Evolutionary conservation across 92 coral and sea anemone species (phyloP).

Genomic region (Actinernus sp.): DNA sequence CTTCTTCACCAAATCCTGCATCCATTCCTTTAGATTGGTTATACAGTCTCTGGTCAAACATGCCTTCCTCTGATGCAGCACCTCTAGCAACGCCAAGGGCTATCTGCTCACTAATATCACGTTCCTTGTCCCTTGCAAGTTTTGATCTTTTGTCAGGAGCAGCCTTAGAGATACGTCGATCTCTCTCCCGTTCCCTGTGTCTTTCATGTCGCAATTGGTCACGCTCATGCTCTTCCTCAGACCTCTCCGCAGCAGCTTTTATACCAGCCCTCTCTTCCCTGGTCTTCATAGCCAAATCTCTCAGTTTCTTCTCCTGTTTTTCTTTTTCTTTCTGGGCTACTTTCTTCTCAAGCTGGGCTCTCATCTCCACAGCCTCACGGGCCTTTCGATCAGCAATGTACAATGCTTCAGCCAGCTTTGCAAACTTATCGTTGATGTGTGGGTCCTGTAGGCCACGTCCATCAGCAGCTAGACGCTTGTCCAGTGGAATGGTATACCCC

Average conservation of each 20-base stretch:
- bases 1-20: conserved; percentile 98
- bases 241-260: conserved; percentile 72
- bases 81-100: conserved; percentile 95
- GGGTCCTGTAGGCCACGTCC: conserved; percentile 99
- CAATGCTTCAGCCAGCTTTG: conserved; percentile 97
- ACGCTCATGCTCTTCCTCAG: conserved; percentile 89
- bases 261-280: conserved; percentile 96
- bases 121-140: conserved; percentile 96
- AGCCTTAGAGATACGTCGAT: conserved; percentile 92
- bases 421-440: conserved; percentile 98
- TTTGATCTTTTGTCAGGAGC: conserved; percentile 98
- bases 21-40: conserved; percentile 98
- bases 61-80: conserved; percentile 89
- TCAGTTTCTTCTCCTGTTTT: conserved; percentile 87
- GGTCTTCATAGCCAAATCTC: conserved; percentile 88
- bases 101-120: conserved; percentile 98
- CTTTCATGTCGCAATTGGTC: conserved; percentile 95
- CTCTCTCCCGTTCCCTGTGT: conserved; percentile 97
- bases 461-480: conserved; percentile 97
- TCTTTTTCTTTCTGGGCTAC: conserved; percentile 94
- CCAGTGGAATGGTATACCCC: conserved; percentile 98
- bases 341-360: conserved; percentile 95
- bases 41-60: conserved; percentile 97
- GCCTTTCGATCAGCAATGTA: conserved; percentile 99
- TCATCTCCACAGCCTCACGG: conserved; percentile 95